Conservation (phyloP, 1,140 invertebrate genomes). For the Arion vulgaris region DNA sequence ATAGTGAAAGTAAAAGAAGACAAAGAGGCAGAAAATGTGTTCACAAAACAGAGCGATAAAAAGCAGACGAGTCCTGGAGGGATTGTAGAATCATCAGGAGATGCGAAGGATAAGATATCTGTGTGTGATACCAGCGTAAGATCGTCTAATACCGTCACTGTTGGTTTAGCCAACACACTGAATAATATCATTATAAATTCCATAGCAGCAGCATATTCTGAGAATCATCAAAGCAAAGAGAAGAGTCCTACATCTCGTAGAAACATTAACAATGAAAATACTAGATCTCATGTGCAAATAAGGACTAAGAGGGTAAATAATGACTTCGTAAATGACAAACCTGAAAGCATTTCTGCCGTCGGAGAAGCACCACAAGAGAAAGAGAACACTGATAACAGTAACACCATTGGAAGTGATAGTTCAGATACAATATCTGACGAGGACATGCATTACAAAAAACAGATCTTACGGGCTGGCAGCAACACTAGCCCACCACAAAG, state of each 20-base stretch:
- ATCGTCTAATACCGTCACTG: not conserved
- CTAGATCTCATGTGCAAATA: not conserved
- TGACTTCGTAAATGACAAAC: not conserved
- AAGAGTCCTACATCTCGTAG: not conserved
- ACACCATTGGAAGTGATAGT: not conserved
- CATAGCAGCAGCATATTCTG: not conserved
- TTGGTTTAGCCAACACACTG: not conserved
- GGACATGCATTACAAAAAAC: slow-evolving; percentile 72
- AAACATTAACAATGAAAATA: not conserved
- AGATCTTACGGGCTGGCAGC: slow-evolving; percentile 61
- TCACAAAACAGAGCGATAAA: not conserved
- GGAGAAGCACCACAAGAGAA: not conserved
- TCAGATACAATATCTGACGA: slow-evolving; percentile 37
- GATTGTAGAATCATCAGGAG: not conserved
- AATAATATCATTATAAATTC: not conserved
- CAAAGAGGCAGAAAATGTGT: not conserved
- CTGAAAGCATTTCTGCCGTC: not conserved
- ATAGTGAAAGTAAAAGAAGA: not conserved
- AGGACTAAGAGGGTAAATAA: not conserved
- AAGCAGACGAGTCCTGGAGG: not conserved
- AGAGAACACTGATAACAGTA: not conserved
- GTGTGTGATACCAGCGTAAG: not conserved
- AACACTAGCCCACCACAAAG: slow-evolving; percentile 56
- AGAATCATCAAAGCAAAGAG: not conserved
- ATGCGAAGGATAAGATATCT: not conserved